These are phyloP conservation scores for Beris morrisii DNA, from an alignment of 2,888 invertebrate species.

Conservation along the genomic window DNA sequence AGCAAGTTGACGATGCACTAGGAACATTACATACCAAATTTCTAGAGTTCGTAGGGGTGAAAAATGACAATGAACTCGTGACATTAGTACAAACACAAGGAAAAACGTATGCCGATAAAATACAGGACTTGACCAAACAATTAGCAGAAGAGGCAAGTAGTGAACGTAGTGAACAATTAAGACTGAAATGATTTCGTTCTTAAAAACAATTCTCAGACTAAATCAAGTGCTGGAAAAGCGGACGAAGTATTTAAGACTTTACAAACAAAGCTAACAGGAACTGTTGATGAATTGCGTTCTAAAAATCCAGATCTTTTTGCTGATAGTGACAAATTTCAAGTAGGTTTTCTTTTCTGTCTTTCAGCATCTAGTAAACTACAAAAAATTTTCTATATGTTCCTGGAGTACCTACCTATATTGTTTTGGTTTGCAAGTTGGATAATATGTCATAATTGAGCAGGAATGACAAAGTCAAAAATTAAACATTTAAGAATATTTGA, in stretches of 20 bases:
- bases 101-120: conserved; percentile 30
- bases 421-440: too few relatives aligned
- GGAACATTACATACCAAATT: conserved; percentile 32
- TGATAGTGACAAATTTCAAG: conserved; percentile 30
- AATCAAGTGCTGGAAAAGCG: conserved; percentile 30
- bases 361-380: too few relatives aligned
- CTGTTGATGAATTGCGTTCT: conserved; percentile 25
- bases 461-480: too few relatives aligned
- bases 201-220: conserved; percentile 5
- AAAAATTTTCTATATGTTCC: too few relatives aligned
- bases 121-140: conserved; percentile 30
- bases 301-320: conserved; percentile 31
- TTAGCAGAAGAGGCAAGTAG: conserved; percentile 26
- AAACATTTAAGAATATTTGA: too few relatives aligned
- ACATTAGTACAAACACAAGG: conserved; percentile 26
- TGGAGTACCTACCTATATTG: too few relatives aligned
- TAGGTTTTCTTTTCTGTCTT: neutral
- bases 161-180: too few relatives aligned
- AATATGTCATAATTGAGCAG: too few relatives aligned
- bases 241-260: conserved; percentile 28
- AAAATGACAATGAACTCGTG: conserved; percentile 30
- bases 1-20: conserved; percentile 34
- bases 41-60: conserved; percentile 33
- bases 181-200: neutral
- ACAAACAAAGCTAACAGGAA: conserved; percentile 13